Conservation (phyloP, 2,888 invertebrate species). For the Lacanobia wlatinum region DNA sequence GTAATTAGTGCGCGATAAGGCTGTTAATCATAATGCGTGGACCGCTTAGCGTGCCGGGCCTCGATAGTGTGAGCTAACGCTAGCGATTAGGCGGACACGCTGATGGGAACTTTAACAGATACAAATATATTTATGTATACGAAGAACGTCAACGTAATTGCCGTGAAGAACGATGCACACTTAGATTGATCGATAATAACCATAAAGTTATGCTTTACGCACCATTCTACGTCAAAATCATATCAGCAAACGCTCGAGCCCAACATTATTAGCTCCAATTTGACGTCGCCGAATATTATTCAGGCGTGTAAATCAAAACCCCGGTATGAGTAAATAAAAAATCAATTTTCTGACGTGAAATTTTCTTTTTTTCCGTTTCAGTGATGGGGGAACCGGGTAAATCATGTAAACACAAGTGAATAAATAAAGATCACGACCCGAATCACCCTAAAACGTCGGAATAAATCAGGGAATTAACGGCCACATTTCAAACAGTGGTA, state of each 20-base stretch:
- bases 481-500: slow-evolving; percentile 43
- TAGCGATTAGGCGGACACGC: slow-evolving; percentile 51
- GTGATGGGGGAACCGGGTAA: slow-evolving; percentile 52
- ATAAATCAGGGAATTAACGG: slow-evolving; percentile 59
- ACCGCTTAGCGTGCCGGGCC: slow-evolving; percentile 71
- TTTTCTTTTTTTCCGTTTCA: slow-evolving; percentile 53
- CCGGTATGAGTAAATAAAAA: slow-evolving; percentile 27
- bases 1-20: slow-evolving; percentile 81
- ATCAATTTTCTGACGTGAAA: slow-evolving; percentile 35
- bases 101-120: slow-evolving; percentile 58
- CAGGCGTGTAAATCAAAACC: slow-evolving; percentile 27
- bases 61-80: slow-evolving; percentile 47
- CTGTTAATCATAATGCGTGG: slow-evolving; percentile 78
- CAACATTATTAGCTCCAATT: slow-evolving; percentile 24
- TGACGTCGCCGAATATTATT: slow-evolving; percentile 22
- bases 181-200: slow-evolving; percentile 20
- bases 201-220: slow-evolving; percentile 17
- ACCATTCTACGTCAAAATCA: slow-evolving; percentile 14
- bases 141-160: slow-evolving; percentile 34
- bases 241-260: not conserved
- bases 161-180: slow-evolving; percentile 17
- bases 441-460: slow-evolving; percentile 54
- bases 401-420: slow-evolving; percentile 64
- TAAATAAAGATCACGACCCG: slow-evolving; percentile 65
- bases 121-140: slow-evolving; percentile 34